These are phyloP conservation scores for Chloroceryle aenea DNA, from an alignment of 2,113 vertebrate species.

Conservation along the genomic window DNA sequence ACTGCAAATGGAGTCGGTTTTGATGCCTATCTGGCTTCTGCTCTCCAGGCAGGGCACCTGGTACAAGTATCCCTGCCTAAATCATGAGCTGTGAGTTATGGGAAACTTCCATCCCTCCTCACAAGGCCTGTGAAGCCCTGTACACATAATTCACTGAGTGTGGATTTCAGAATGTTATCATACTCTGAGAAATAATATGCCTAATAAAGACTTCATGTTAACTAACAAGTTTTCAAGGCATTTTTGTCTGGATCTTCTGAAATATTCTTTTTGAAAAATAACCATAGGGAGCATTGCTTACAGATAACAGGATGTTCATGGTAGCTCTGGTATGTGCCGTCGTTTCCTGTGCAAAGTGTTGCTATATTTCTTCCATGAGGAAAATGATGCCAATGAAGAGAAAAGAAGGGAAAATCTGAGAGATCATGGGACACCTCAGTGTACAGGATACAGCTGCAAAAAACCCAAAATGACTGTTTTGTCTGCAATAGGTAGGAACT, in stretches of 20 bases:
- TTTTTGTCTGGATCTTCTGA: background rate
- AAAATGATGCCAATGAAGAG: background rate
- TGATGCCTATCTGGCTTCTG: background rate
- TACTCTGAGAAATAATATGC: background rate
- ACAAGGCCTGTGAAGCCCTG: background rate
- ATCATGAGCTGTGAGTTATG: background rate
- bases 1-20: background rate
- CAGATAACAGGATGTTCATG: background rate
- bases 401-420: constrained; percentile 15
- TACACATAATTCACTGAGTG: background rate
- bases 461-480: constrained; percentile 4
- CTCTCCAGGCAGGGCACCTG: background rate
- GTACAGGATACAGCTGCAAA: constrained; percentile 10
- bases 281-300: background rate
- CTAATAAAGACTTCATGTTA: background rate
- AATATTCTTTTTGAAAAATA: background rate
- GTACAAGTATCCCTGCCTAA: background rate
- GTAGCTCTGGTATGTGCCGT: background rate
- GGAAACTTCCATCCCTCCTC: background rate
- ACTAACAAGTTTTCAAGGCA: background rate
- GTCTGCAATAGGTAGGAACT: background rate
- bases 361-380: background rate
- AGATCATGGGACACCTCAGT: background rate
- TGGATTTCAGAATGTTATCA: background rate
- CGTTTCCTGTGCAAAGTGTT: background rate